Percentiles rank a stretch among this genome's conserved stretches.
Conservation (phyloP, 30 jellyfish, hydroid and myxozoan genomes). For the Hydra vulgaris region DNA sequence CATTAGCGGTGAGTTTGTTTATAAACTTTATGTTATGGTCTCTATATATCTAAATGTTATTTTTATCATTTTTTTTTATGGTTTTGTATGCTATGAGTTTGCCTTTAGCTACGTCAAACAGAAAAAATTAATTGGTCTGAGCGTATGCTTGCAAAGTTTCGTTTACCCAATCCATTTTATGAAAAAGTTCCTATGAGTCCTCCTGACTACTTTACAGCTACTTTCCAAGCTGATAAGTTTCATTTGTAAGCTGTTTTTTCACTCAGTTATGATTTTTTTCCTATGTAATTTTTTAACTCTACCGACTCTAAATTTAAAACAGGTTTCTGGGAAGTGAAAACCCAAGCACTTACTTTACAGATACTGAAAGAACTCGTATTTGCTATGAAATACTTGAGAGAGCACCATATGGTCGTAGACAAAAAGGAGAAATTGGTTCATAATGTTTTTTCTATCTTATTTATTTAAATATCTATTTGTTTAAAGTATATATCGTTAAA, state of each 20-base stretch:
- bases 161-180: constrained; percentile 70
- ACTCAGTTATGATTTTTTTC: background rate
- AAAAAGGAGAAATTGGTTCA: constrained; percentile 81
- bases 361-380: constrained; percentile 83
- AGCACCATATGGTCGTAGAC: constrained; percentile 90
- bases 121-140: constrained; percentile 85
- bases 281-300: background rate
- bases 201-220: constrained; percentile 83
- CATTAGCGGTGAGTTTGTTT: constrained; percentile 76
- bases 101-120: constrained; percentile 78
- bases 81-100: too few species aligned
- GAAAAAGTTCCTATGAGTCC: constrained; percentile 81
- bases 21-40: too few species aligned
- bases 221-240: constrained; percentile 86
- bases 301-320: background rate
- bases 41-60: background rate
- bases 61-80: background rate
- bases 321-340: constrained; percentile 93
- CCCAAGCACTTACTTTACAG: constrained; percentile 87
- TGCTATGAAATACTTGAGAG: constrained; percentile 90
- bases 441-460: background rate
- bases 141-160: constrained; percentile 81
- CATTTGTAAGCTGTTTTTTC: constrained; percentile 50
- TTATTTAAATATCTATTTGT: too few species aligned
- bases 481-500: too few species aligned